Evolutionary conservation across 1,140 invertebrate genomes (phyloP), one percentile per base, ranked within the genome.

Genomic region (Atta texana): DNA sequence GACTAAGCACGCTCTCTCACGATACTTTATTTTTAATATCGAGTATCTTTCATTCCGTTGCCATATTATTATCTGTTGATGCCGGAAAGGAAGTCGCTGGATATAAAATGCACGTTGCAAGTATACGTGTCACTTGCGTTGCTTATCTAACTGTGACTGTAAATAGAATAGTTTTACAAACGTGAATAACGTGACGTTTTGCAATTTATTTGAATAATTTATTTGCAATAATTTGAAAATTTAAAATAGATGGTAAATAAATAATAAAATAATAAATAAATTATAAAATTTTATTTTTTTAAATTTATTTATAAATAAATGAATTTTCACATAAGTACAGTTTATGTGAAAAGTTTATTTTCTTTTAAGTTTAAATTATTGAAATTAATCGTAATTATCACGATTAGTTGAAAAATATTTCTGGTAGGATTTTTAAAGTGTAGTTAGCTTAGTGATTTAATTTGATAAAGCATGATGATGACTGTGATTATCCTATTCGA

Each of bases 1-100:
- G 66, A 57, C 66, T 44, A 28, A 28, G 24, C 53, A n/a, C 34
- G 12, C 39, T 74, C 10, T 28, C 64, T 81, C 77, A 14, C 53
- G 31, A 53, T 69, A 57, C 24, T 69, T 81, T 80, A 53, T 18
- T 80, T 80, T 69, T 69, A 49, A 57, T 57, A 71, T 81, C 64
- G 21, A 12, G 18, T 81, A 57, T 71, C 69, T 82, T 44, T 82
- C 31, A 31, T 28, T 28, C 8, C 31, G 18, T 39, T 21, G 31
- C 12, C 34, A 24, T 18, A 55, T n/a, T 39, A 39, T 53, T 7
- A 71, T 5, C 1, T 12, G 34, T 28, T 53, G 18, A 44, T 59
- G n/a, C 8, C 24, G 51, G 18, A 63, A 24, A 28, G 18, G 14
- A 57, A 82, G 12, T 55, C 24, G 21, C 21, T 28, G 10, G n/a